Conservation (phyloP, 1,140 invertebrate genomes). For the Ips nitidus region DNA sequence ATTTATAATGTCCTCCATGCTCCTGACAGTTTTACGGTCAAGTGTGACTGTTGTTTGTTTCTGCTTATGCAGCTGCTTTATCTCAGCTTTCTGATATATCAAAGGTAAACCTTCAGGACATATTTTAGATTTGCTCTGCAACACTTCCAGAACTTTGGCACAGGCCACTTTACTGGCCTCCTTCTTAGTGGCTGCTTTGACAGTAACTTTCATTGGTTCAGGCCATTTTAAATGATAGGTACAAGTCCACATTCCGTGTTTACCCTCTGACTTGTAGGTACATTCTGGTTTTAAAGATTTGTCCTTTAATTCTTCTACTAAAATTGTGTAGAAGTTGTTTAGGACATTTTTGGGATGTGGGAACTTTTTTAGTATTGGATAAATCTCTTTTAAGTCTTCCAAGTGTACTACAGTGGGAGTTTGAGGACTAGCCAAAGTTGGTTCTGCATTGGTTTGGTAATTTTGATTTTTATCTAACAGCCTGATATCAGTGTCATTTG, state of each 20-base stretch:
- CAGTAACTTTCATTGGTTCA: constrained; percentile 38
- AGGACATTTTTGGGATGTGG: constrained; percentile 42
- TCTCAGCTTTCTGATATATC: constrained; percentile 44
- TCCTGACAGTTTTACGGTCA: constrained; percentile 26
- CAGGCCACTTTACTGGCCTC: constrained; percentile 47
- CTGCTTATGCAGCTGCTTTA: constrained; percentile 40
- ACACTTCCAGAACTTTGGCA: constrained; percentile 41
- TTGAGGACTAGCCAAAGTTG: no score
- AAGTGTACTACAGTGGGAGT: no score
- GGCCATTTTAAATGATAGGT: constrained; percentile 49
- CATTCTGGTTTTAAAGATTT: constrained; percentile 33
- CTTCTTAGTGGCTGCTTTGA: constrained; percentile 43
- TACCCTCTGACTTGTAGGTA: constrained; percentile 31
- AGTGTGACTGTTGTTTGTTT: constrained; percentile 40
- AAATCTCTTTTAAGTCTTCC: no score
- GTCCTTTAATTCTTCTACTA: constrained; percentile 38
- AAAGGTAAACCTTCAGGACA: constrained; percentile 44
- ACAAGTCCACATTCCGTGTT: constrained; percentile 40
- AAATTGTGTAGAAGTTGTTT: constrained; percentile 39
- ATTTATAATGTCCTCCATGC: constrained; percentile 42
- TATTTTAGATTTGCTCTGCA: constrained; percentile 44
- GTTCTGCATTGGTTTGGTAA: no score
- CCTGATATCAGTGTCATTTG: no score
- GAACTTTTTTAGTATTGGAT: constrained; percentile 4
- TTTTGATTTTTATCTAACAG: no score